Conservation (phyloP, 2,797 vertebrate species). For the Microctenopoma steveboyesi region DNA sequence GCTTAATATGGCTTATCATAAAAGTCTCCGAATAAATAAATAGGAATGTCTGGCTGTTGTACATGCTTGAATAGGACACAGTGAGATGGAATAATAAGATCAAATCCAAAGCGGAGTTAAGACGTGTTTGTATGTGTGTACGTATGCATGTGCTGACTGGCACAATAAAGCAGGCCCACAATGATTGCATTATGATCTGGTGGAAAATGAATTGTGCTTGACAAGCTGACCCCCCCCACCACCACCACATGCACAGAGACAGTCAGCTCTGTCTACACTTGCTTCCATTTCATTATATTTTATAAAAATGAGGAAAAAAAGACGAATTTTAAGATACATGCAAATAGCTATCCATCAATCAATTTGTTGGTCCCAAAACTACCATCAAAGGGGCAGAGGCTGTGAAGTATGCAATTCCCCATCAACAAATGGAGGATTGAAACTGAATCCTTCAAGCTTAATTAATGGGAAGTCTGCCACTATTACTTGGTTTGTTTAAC, state of each 20-base stretch:
- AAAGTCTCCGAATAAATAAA: slow-evolving; percentile 73
- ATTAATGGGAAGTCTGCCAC: slow-evolving; percentile 84
- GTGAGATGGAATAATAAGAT: slow-evolving; percentile 86
- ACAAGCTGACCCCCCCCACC: slow-evolving; percentile 48
- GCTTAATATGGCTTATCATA: slow-evolving; percentile 73
- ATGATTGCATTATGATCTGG: slow-evolving; percentile 79
- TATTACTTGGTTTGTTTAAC: slow-evolving; percentile 87
- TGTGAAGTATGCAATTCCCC: slow-evolving; percentile 85
- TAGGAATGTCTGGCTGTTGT: slow-evolving; percentile 69
- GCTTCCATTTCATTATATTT: slow-evolving; percentile 74
- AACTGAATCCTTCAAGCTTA: slow-evolving; percentile 83
- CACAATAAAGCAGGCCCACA: slow-evolving; percentile 71
- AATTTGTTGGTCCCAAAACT: slow-evolving; percentile 83
- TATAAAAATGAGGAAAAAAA: slow-evolving; percentile 61
- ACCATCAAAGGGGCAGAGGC: slow-evolving; percentile 82
- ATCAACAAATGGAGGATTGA: slow-evolving; percentile 82
- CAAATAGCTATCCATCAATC: slow-evolving; percentile 87
- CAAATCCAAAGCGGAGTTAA: slow-evolving; percentile 82
- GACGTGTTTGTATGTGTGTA: slow-evolving; percentile 57
- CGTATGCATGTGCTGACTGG: slow-evolving; percentile 63
- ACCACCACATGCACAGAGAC: not conserved
- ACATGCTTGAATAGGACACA: slow-evolving; percentile 80
- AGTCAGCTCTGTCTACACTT: slow-evolving; percentile 49
- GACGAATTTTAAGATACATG: slow-evolving; percentile 84
- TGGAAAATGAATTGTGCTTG: slow-evolving; percentile 79